These are phyloP conservation scores for Melipona bicolor DNA, from an alignment of 2,888 invertebrate species.

Conservation along the genomic window DNA sequence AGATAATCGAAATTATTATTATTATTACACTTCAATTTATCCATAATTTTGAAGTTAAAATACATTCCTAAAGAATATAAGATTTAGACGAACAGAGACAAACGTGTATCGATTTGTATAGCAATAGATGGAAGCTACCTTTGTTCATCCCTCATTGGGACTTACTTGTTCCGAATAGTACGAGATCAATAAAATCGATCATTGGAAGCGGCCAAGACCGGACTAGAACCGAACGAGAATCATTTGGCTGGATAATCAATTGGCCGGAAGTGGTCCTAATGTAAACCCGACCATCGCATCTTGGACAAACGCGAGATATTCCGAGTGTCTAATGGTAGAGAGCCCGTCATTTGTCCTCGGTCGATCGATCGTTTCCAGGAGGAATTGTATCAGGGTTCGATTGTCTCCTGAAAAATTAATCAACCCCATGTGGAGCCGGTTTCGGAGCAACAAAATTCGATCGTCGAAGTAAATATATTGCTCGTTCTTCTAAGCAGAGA, in stretches of 20 bases:
- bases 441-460: no score
- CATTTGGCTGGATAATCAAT: slow-evolving; percentile 71
- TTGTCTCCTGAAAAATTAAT: slow-evolving; percentile 15
- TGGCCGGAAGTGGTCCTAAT: slow-evolving; percentile 69
- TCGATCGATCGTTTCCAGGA: slow-evolving; percentile 43
- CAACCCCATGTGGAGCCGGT: neutral
- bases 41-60: neutral
- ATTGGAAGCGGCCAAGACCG: slow-evolving; percentile 14
- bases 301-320: slow-evolving; percentile 63
- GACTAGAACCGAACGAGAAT: slow-evolving; percentile 64
- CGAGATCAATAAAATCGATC: slow-evolving; percentile 60
- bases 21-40: no score
- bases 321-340: slow-evolving; percentile 40
- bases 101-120: neutral
- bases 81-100: neutral
- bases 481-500: neutral
- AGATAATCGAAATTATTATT: no score
- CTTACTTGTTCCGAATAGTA: slow-evolving; percentile 28
- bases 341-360: slow-evolving; percentile 60
- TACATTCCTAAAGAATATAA: neutral
- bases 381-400: neutral
- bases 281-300: slow-evolving; percentile 61
- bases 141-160: neutral
- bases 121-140: neutral
- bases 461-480: neutral